These are phyloP conservation scores for Parnassius orleans DNA, from an alignment of 2,888 invertebrate genomes.

Conservation along the genomic window DNA sequence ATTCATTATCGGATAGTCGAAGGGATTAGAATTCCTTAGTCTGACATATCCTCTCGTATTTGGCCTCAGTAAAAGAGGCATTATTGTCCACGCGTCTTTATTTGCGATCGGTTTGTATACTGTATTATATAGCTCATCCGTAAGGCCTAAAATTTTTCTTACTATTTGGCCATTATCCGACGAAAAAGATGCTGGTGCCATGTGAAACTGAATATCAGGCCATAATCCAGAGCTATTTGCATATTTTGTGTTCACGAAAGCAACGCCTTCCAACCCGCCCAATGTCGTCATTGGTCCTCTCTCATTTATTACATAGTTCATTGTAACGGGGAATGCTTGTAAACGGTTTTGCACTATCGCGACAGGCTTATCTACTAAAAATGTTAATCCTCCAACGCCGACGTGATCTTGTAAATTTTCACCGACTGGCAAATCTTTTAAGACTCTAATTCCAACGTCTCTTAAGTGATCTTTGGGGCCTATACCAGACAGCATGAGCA, in stretches of 20 bases:
- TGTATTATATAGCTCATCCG: constrained; percentile 88
- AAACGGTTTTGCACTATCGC: constrained; percentile 90
- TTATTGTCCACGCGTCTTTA: constrained; percentile 90
- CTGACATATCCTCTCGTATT: constrained; percentile 89
- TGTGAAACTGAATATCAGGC: constrained; percentile 95
- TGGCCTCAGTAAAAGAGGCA: constrained; percentile 91
- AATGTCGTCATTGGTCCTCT: constrained; percentile 88
- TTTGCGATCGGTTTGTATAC: constrained; percentile 91
- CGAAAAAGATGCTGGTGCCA: constrained; percentile 93
- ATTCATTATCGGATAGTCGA: constrained; percentile 92
- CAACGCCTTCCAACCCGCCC: constrained; percentile 93
- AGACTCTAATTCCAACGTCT: constrained; percentile 85
- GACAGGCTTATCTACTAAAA: constrained; percentile 90
- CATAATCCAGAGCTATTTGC: constrained; percentile 89
- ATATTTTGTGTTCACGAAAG: constrained; percentile 91
- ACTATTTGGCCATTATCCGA: constrained; percentile 89
- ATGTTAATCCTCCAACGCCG: constrained; percentile 91
- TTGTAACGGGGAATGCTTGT: constrained; percentile 88
- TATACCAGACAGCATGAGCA: constrained; percentile 94
- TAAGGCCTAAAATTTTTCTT: constrained; percentile 88
- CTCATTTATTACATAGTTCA: constrained; percentile 89
- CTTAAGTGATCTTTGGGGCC: constrained; percentile 86
- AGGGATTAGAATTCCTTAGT: constrained; percentile 90
- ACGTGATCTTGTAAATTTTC: constrained; percentile 94
- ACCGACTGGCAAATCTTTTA: constrained; percentile 89